Evolutionary conservation across 2,888 invertebrate species (phyloP), one percentile per base, ranked within the genome.

Genomic region (Caenorhabditis panamensis): DNA sequence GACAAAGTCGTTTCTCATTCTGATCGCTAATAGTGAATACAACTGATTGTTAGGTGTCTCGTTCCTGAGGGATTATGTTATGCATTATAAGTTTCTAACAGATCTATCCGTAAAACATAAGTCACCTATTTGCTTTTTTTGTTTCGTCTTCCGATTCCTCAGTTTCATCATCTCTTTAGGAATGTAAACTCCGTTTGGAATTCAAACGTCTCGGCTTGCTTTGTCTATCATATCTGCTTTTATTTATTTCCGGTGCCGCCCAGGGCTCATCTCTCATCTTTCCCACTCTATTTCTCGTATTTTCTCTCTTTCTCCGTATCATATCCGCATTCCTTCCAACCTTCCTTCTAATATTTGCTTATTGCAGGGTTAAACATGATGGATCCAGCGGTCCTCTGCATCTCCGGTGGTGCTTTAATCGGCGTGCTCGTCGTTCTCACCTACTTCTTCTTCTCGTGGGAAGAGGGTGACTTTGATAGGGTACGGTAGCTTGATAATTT

Each of bases 401-500:
- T 47, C 41, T 24, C 64, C 26, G 41, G 41, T 8, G 31, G 28
- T 26, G 37, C 20, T 9, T 47, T 54, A 2, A 28, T 62, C 54
- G 24, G 47, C 3, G 16, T 56, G 16, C 16, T 63, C 26, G 56
- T 36, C 2, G 24, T 64, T 20, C 37, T 72, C 24, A 36, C 22
- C 16, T 68, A 49, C 62, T 68, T 26, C 58, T 68, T 68, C n/a
- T 26, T 36, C 18, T 49, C 62, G 11, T 54, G 22, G 6, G 63
- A 63, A 0, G 76, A 68, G 26, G 36, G 22, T 18, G 68, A 63
- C 22, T 77, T 68, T 62, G 76, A 77, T 16, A 62, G 62, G 68
- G 76, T 63, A 24, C 1, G 41, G n/a, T n/a, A n/a, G n/a, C n/a
- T n/a, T n/a, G n/a, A n/a, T n/a, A n/a, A n/a, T n/a, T n/a, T n/a